Evolutionary conservation across 2,888 invertebrate species (phyloP).

Genomic region (Eupithecia insigniata): DNA sequence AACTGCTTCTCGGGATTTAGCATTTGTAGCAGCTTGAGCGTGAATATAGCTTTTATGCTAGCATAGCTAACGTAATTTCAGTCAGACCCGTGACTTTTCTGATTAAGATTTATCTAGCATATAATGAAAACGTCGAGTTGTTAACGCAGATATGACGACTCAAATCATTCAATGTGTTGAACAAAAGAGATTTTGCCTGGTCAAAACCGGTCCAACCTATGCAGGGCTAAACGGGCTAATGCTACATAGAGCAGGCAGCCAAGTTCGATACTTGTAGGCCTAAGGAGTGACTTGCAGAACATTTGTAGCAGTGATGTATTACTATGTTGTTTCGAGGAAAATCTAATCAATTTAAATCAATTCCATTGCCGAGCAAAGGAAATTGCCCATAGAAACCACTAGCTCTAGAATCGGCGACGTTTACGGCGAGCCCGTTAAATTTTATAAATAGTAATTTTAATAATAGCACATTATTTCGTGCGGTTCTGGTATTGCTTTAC

Average conservation of each 20-base stretch:
- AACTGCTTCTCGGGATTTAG: not conserved
- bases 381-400: not conserved
- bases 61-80: not conserved
- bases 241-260: not conserved
- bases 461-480: conserved; percentile 30
- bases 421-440: not conserved
- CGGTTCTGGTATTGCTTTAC: conserved; percentile 35
- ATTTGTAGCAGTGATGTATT: not conserved
- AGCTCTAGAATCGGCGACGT: not conserved
- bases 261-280: not conserved
- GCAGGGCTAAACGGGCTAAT: not conserved
- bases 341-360: not conserved
- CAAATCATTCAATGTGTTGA: not conserved
- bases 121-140: not conserved
- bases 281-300: not conserved
- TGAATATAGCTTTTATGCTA: not conserved
- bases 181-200: not conserved
- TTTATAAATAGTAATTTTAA: conserved; percentile 11
- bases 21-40: not conserved
- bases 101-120: not conserved
- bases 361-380: not conserved
- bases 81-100: conserved; percentile 24
- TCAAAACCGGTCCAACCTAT: not conserved
- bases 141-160: not conserved
- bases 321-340: not conserved